Base-by-base conservation (phyloP, 2,888 invertebrate species). In the Meteorus cinctellus region DNA sequence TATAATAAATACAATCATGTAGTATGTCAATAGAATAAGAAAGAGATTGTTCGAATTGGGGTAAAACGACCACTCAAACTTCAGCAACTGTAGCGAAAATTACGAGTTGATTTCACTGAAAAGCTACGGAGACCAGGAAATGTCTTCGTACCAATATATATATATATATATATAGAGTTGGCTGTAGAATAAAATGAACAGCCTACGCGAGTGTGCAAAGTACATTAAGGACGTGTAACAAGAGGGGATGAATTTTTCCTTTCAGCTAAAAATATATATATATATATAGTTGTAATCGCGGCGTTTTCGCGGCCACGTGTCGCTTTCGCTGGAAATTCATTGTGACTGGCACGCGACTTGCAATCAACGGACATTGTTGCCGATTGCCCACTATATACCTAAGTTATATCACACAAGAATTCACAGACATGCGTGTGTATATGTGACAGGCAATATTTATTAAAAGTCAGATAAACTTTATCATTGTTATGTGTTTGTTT, bases 291-390 rank as follows among this genome's bases (percentile, higher is more conserved):
- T n/a, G 36, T 72, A 29, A 69, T 68, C 69, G 72, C 69, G 72
- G 59, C 59, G 72, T 74, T 31, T 67, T 34, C 74, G 69, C 74
- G 74, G 65, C 29, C 75, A 75, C 70, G 76, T 76, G 72, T 31
- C 71, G 41, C 48, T 67, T 27, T 73, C 27, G 48, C 62, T 68
- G 14, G 41, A 76, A 72, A 76, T 76, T 80, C 80, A 76, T 81
- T 79, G 79, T 80, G 75, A 79, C 81, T 82, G 88, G 73, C 88
- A 89, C 89, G 89, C 86, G 89, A 85, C 89, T 82, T 80, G 84
- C 86, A 86, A 89, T 88, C 86, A 87, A 81, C 82, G 80, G 82
- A 86, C 77, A 81, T 81, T 81, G 81, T 81, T 75, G 65, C 68
- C 76, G 68, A 41, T 63, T 45, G 63, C 41, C 12, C 41, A 41